Percentiles rank a stretch among this genome's conserved stretches.
Conservation (phyloP, 2,113 vertebrate species). For the Oceanites oceanicus region DNA sequence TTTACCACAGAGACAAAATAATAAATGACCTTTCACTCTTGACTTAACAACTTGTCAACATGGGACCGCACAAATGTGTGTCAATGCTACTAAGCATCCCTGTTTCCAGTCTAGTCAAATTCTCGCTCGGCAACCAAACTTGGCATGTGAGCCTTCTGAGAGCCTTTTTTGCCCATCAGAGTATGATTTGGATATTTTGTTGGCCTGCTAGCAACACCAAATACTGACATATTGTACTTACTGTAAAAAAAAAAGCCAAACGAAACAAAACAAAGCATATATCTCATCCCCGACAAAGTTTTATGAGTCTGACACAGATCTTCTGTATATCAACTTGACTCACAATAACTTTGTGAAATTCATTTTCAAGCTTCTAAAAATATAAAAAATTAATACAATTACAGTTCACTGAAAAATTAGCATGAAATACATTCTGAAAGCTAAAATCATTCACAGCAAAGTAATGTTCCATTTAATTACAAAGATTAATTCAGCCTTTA, state of each 20-base stretch:
- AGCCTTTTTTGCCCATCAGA: neutral
- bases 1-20: neutral
- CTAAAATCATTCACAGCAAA: slow-evolving; percentile 70
- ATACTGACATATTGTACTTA: neutral
- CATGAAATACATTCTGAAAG: slow-evolving; percentile 73
- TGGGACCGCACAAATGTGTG: neutral
- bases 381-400: slow-evolving; percentile 67
- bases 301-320: slow-evolving; percentile 20
- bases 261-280: neutral
- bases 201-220: neutral
- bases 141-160: neutral
- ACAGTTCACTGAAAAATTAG: slow-evolving; percentile 74
- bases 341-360: slow-evolving; percentile 41
- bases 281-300: neutral
- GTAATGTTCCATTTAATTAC: slow-evolving; percentile 78
- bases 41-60: neutral
- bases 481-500: slow-evolving; percentile 77
- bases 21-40: neutral
- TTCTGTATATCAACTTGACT: slow-evolving; percentile 2
- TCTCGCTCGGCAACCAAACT: neutral
- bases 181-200: neutral
- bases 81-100: neutral
- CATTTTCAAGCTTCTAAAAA: slow-evolving; percentile 67
- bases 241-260: neutral
- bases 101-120: neutral